Evolutionary conservation across 2,113 vertebrate genomes (phyloP).

Genomic region (Chroicocephalus ridibundus): DNA sequence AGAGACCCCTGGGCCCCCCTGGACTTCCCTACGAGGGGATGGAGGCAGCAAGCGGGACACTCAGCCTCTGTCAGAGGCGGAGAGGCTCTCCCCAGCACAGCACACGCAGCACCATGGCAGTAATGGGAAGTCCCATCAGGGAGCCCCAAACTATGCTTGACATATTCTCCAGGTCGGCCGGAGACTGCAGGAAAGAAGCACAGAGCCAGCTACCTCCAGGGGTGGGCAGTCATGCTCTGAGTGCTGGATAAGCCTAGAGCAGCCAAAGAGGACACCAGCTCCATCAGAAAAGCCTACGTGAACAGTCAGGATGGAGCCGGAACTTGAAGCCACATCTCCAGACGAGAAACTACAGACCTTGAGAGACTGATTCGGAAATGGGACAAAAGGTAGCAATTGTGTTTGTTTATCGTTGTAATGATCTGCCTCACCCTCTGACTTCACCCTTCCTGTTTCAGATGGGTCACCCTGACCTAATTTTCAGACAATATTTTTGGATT

Average conservation of each 20-base stretch:
- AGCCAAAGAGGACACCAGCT: neutral
- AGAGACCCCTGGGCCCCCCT: neutral
- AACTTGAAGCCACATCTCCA: neutral
- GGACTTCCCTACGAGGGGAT: rapidly evolving
- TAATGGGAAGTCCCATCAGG: neutral
- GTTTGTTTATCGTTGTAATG: neutral
- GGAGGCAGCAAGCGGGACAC: rapidly evolving
- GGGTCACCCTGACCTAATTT: slow-evolving; percentile 8
- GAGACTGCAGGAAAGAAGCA: neutral
- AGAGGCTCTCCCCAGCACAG: neutral
- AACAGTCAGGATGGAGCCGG: neutral
- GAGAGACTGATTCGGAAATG: neutral
- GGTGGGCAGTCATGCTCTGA: neutral
- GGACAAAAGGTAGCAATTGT: slow-evolving; percentile 27
- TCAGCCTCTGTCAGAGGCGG: neutral
- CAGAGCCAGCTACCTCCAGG: neutral
- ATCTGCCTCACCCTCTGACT: slow-evolving; percentile 39
- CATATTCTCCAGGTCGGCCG: neutral
- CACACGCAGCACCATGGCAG: neutral
- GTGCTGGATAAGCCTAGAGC: neutral
- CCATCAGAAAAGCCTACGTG: neutral
- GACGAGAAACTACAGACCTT: neutral
- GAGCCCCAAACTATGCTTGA: neutral
- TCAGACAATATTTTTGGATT: neutral
- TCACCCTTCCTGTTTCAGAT: slow-evolving; percentile 12